Evolutionary conservation across 2,113 vertebrate species (phyloP).

Genomic region (Numida meleagris): DNA sequence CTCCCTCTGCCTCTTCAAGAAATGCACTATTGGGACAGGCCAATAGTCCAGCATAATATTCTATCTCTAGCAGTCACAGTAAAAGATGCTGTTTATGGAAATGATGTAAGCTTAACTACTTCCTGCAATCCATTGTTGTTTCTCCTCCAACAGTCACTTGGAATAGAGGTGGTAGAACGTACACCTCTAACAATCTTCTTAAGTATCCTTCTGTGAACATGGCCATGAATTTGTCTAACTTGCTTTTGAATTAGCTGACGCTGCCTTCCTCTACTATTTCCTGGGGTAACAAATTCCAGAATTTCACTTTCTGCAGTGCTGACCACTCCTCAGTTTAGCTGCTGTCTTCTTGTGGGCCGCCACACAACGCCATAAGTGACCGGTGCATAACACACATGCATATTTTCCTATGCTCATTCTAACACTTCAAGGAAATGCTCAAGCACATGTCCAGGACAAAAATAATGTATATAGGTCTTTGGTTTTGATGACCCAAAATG

Average conservation of each 20-base stretch:
- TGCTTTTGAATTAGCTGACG: not conserved
- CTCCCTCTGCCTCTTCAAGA: not conserved
- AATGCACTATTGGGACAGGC: not conserved
- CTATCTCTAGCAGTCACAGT: not conserved
- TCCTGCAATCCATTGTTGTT: not conserved
- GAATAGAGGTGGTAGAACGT: not conserved
- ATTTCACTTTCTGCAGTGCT: not conserved
- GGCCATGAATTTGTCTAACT: not conserved
- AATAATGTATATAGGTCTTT: not conserved
- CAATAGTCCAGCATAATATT: not conserved
- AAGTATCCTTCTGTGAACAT: not conserved
- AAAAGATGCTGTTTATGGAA: not conserved
- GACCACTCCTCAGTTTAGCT: not conserved
- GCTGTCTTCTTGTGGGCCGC: not conserved
- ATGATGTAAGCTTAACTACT: not conserved
- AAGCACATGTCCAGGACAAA: not conserved
- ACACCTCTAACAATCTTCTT: not conserved
- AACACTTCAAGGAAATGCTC: not conserved
- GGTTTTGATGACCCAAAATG: not conserved
- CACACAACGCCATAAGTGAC: not conserved
- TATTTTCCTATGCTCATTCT: too few species aligned
- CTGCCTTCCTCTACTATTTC: not conserved
- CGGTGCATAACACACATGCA: too few species aligned
- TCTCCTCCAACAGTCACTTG: not conserved
- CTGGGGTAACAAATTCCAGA: not conserved